Conservation (phyloP, 2,113 vertebrate species). For the Lasiurus cinereus region DNA sequence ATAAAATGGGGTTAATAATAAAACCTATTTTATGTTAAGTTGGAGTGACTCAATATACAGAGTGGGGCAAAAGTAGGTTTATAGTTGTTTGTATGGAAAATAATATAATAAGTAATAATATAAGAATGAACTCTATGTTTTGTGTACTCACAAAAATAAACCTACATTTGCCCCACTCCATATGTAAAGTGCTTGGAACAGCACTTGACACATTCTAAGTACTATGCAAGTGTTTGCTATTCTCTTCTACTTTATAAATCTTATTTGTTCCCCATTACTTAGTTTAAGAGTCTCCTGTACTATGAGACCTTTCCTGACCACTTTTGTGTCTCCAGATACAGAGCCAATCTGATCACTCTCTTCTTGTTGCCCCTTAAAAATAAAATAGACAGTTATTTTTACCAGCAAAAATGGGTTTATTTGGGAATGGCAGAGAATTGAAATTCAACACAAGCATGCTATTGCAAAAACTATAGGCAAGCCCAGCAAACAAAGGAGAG, state of each 20-base stretch:
- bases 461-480: not conserved
- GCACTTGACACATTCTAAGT: not conserved
- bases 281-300: not conserved
- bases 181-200: not conserved
- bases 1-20: constrained; percentile 32
- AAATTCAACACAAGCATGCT: not conserved
- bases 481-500: not conserved
- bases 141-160: not conserved
- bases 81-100: not conserved
- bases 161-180: not conserved
- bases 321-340: not conserved
- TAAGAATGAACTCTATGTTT: not conserved
- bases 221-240: not conserved
- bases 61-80: not conserved
- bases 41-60: not conserved
- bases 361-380: not conserved
- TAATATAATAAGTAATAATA: not conserved
- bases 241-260: constrained; percentile 27
- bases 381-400: not conserved
- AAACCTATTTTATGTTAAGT: constrained; percentile 19
- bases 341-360: not conserved
- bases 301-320: not conserved
- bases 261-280: not conserved
- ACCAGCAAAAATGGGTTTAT: not conserved
- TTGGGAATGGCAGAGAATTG: not conserved